phyloP scores from a whole-genome alignment of 2,797 vertebrate species.

The Poecilia velifera region DNA sequence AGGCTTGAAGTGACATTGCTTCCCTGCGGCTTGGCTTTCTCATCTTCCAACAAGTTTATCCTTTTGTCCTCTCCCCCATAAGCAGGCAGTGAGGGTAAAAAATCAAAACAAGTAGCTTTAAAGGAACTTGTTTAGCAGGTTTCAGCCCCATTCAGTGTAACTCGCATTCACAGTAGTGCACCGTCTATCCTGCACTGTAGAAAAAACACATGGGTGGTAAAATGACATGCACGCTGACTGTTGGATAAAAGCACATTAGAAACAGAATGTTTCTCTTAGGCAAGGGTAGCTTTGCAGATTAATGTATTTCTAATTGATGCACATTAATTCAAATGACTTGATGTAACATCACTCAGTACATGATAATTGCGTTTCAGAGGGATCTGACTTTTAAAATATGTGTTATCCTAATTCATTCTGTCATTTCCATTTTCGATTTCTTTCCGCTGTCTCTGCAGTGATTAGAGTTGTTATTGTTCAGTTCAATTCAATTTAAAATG shows the following conservation, averaged over 20 bases:
- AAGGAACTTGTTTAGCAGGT: constrained; percentile 75
- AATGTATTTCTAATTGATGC: constrained; percentile 15
- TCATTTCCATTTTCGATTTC: constrained; percentile 7
- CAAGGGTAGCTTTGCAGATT: constrained; percentile 28
- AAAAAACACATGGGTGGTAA: constrained; percentile 29
- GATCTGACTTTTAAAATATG: constrained; percentile 16
- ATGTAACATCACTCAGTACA: constrained; percentile 32
- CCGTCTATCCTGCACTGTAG: constrained; percentile 5
- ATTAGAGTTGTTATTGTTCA: not conserved
- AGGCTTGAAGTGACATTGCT: constrained; percentile 15
- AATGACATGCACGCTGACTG: constrained; percentile 34
- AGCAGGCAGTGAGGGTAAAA: constrained; percentile 41
- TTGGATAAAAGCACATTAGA: constrained; percentile 32
- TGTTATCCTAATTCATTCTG: constrained; percentile 21
- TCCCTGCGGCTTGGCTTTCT: constrained; percentile 26
- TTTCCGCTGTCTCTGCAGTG: not conserved
- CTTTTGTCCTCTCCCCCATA: constrained; percentile 54
- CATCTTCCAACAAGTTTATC: constrained; percentile 31
- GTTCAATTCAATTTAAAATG: not conserved
- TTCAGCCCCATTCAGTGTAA: constrained; percentile 54
- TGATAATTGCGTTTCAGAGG: constrained; percentile 35
- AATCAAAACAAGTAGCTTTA: constrained; percentile 58
- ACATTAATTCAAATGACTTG: constrained; percentile 43
- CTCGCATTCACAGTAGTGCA: constrained; percentile 21
- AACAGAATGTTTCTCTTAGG: constrained; percentile 1